Base-by-base conservation (phyloP, 2,113 vertebrate species). In the Caranx melampygus region DNA sequence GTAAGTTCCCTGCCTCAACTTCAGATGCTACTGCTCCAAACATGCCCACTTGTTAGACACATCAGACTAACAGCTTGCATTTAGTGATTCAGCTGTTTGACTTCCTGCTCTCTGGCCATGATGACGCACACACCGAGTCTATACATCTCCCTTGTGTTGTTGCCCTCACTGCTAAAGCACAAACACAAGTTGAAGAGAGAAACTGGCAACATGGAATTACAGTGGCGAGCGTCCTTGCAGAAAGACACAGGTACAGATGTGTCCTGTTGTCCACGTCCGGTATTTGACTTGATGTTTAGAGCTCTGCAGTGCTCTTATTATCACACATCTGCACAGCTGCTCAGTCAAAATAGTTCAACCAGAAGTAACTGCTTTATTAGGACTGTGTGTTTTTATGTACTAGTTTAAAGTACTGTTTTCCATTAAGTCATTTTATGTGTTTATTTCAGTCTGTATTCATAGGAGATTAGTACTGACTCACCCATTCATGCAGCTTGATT, bases 21-120 rank as follows among this genome's bases (percentile, higher is more conserved):
- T 58, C 44, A 34, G 64, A 81, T 9, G 10, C 7, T 51, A 14
- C 13, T 21, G 21, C 35, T 44, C 26, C 57, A 69, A 66, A 75
- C 59, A 72, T 35, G 66, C 16, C 61, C 20, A 16, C n/a, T 64
- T 82, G 35, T 75, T 65, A 69, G 71, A 65, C 20, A 60, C 52
- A 54, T 82, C 72, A 71, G 51, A 61, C 66, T 68, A 66, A 63
- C 60, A 58, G 45, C 35, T 21, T 62, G 79, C 40, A 34, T 74
- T 65, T 79, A 49, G 69, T 70, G 85, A 86, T 64, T 79, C 70
- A 72, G 71, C 67, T 64, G 47, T 78, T 67, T 57, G 79, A 84
- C 63, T 86, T 73, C 63, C 33, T 70, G 70, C 60, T 15, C 77
- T 76, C 35, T 5, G 20, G 47, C 60, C 16, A 6, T 21, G 60